Evolutionary conservation across 2,113 vertebrate genomes (phyloP).

Genomic region (Arizona elegans): DNA sequence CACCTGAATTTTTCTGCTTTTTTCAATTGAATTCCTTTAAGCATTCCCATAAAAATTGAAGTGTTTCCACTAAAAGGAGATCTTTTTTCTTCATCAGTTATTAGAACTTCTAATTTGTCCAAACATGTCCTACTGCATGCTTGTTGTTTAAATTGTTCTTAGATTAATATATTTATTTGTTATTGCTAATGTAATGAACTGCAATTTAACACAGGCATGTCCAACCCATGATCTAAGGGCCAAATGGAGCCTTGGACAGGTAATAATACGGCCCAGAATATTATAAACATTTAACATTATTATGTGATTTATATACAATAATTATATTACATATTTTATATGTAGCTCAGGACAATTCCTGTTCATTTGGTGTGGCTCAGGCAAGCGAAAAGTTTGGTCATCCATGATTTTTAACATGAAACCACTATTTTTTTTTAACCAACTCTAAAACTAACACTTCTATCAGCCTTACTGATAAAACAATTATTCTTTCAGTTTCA

Average conservation of each 20-base stretch:
- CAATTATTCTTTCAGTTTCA: background rate
- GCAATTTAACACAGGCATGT: background rate
- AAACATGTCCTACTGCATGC: background rate
- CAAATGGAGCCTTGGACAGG: background rate
- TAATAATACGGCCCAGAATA: background rate
- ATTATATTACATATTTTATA: background rate
- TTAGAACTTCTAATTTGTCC: background rate
- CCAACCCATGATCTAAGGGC: background rate
- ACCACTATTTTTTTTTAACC: background rate
- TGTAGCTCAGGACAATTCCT: background rate
- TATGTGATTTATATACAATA: background rate
- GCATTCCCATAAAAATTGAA: background rate
- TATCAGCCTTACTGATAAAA: background rate
- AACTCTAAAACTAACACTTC: background rate
- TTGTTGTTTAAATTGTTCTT: background rate
- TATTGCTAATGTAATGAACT: background rate
- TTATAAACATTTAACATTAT: background rate
- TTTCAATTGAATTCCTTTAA: background rate
- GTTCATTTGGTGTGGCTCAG: background rate
- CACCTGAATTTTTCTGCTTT: background rate
- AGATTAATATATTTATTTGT: background rate
- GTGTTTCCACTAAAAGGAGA: background rate
- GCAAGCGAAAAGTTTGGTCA: background rate
- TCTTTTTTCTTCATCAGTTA: background rate
- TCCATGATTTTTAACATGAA: background rate